These are phyloP conservation scores for Oryzias javanicus DNA, from an alignment of 2,113 vertebrate species.

Conservation along the genomic window DNA sequence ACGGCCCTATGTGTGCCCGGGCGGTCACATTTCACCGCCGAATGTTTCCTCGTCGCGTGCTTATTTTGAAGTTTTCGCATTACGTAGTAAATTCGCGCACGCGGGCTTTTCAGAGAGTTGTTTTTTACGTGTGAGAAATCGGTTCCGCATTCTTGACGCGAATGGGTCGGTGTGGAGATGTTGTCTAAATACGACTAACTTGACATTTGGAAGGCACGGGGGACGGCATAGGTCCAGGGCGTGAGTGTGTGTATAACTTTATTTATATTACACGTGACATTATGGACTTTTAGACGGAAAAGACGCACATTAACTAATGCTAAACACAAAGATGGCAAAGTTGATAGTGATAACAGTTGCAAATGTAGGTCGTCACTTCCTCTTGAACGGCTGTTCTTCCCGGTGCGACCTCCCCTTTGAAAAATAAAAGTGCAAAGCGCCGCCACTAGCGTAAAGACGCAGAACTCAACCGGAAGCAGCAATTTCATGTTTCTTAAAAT, in stretches of 20 bases:
- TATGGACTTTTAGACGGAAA: too few relatives aligned
- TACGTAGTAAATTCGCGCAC: neutral
- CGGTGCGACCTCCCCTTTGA: slow-evolving; percentile 43
- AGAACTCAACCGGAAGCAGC: slow-evolving; percentile 34
- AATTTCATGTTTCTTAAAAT: too few relatives aligned
- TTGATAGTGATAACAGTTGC: slow-evolving; percentile 66
- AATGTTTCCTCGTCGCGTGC: neutral
- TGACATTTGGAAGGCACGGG: neutral
- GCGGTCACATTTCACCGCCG: neutral
- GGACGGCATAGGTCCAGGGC: too few relatives aligned
- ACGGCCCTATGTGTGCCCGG: slow-evolving; percentile 19
- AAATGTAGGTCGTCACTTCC: slow-evolving; percentile 74
- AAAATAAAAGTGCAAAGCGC: neutral
- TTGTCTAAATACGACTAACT: slow-evolving; percentile 21
- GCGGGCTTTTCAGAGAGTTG: slow-evolving; percentile 6
- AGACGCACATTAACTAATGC: neutral
- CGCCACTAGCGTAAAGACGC: neutral
- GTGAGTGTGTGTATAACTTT: too few relatives aligned
- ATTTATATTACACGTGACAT: too few relatives aligned
- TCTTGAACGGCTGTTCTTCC: slow-evolving; percentile 45
- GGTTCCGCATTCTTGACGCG: slow-evolving; percentile 76
- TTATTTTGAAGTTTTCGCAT: neutral
- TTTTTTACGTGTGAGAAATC: slow-evolving; percentile 57
- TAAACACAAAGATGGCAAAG: slow-evolving; percentile 34
- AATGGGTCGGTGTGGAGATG: slow-evolving; percentile 34